phyloP scores from a whole-genome alignment of 2,888 invertebrate genomes.

The Trimorus sp. region DNA sequence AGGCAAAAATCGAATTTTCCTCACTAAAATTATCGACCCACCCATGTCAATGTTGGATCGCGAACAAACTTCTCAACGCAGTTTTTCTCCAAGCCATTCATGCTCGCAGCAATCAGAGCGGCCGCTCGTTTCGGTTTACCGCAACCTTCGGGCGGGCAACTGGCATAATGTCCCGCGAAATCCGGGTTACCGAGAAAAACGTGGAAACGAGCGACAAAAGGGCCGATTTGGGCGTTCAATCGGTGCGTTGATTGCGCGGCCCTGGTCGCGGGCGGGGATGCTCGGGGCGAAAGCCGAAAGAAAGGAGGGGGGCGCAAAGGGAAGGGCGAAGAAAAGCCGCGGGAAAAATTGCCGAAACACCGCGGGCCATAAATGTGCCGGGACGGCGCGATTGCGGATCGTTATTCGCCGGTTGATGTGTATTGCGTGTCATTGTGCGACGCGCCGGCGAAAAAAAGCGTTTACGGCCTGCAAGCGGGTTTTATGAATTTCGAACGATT shows the following conservation, averaged over 20 bases:
- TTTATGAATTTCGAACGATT: constrained; percentile 53
- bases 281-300: constrained; percentile 16
- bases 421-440: constrained; percentile 36
- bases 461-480: constrained; percentile 43
- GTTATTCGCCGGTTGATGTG: constrained; percentile 45
- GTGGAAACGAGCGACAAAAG: too few species aligned
- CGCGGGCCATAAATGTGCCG: constrained; percentile 38
- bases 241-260: constrained; percentile 26
- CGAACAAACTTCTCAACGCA: too few species aligned
- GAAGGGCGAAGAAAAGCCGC: constrained; percentile 26
- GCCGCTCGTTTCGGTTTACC: too few species aligned
- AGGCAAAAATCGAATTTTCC: too few species aligned
- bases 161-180: too few species aligned
- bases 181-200: too few species aligned
- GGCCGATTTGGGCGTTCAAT: constrained; percentile 13
- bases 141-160: too few species aligned
- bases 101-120: too few species aligned
- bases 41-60: too few species aligned
- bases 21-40: too few species aligned
- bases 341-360: constrained; percentile 43
- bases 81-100: too few species aligned
- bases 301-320: constrained; percentile 40
- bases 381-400: constrained; percentile 33
- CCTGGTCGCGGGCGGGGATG: constrained; percentile 4
- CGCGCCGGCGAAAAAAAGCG: constrained; percentile 36